Evolutionary conservation across 2,113 vertebrate species (phyloP).

Genomic region (Ammodytes marinus): DNA sequence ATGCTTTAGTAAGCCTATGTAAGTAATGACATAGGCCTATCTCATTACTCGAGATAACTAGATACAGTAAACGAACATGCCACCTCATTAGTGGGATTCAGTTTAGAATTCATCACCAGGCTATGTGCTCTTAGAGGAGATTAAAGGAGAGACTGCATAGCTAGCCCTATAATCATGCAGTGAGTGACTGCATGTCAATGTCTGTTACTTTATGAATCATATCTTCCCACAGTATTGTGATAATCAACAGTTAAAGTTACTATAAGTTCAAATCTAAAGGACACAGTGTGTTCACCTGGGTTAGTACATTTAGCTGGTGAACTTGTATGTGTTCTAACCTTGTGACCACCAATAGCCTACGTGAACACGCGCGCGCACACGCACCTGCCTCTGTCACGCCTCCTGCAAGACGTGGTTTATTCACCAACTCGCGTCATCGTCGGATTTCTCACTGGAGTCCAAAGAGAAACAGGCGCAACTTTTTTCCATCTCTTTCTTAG

Average conservation of each 20-base stretch:
- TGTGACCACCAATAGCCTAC: too few species aligned
- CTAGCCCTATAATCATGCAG: background rate
- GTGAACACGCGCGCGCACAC: background rate
- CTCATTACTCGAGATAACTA: too few species aligned
- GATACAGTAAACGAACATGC: too few species aligned
- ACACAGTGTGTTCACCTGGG: background rate
- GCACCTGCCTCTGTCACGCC: background rate
- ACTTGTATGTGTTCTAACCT: background rate
- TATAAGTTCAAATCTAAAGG: background rate
- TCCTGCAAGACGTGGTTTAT: background rate
- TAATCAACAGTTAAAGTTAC: background rate
- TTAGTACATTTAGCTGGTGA: slow-evolving; percentile 7
- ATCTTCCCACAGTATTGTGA: background rate
- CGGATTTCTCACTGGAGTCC: slow-evolving; percentile 7
- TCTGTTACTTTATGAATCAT: background rate
- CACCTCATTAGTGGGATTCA: background rate
- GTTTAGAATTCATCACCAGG: background rate
- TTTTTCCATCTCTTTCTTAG: background rate
- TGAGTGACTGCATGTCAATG: background rate
- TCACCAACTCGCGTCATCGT: background rate
- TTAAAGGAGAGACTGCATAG: too few species aligned
- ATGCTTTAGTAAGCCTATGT: background rate
- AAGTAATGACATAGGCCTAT: too few species aligned
- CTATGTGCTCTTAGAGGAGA: too few species aligned
- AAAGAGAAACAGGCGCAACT: slow-evolving; percentile 48